Base-by-base conservation (phyloP, 2,888 invertebrate genomes). In the Allacma fusca region DNA sequence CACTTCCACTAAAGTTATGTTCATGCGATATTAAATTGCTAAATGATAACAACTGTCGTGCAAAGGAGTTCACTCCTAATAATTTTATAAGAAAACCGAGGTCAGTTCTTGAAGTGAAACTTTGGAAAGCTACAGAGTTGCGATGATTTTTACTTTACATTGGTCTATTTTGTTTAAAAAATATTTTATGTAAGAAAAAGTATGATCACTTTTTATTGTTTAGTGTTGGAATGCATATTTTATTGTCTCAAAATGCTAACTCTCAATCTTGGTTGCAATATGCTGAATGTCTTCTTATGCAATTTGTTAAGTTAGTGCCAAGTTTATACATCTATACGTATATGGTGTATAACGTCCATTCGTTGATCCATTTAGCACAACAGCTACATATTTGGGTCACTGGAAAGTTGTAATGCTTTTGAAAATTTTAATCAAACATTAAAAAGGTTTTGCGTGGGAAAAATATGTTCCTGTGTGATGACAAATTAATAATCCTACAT, bases 291-390 rank as follows among this genome's bases (percentile, higher is more conserved):
- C 26, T 72, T 16, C 24, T 79, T 21, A 23, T 12, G 0, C 43
- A 70, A 28, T 79, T 79, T 65, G 74, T 77, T 1, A 65, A 75
- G 26, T n/a, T n/a, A n/a, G n/a, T n/a, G n/a, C n/a, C n/a, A n/a
- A n/a, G n/a, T n/a, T n/a, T n/a, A n/a, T n/a, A n/a, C n/a, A n/a
- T n/a, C n/a, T n/a, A n/a, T n/a, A n/a, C n/a, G n/a, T n/a, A n/a
- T n/a, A n/a, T n/a, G n/a, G n/a, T n/a, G n/a, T n/a, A n/a, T n/a
- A n/a, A n/a, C n/a, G n/a, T n/a, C n/a, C n/a, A n/a, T n/a, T n/a
- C n/a, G n/a, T n/a, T n/a, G n/a, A n/a, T n/a, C n/a, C n/a, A n/a
- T n/a, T n/a, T n/a, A n/a, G n/a, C n/a, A n/a, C n/a, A n/a, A n/a
- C n/a, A n/a, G n/a, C n/a, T n/a, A n/a, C n/a, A n/a, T n/a, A n/a